A percentile compares a stretch with the other conserved stretches of the same genome.
These are phyloP conservation scores for Rotaria socialis DNA, from an alignment of 2,888 invertebrate species.

Conservation along the genomic window DNA sequence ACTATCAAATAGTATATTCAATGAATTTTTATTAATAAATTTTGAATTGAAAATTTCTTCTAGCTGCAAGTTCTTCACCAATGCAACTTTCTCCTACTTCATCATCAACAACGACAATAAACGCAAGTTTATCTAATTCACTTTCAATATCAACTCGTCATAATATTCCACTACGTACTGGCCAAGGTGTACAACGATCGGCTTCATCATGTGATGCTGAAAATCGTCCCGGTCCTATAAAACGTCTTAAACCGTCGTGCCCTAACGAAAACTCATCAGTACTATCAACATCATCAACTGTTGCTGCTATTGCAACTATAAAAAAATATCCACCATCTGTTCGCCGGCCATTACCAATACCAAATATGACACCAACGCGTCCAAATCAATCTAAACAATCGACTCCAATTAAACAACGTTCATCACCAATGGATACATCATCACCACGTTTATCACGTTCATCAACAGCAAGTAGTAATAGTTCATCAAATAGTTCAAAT, in stretches of 20 bases:
- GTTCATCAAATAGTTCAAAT: constrained; percentile 6
- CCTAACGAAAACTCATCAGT: background rate
- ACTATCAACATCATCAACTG: background rate
- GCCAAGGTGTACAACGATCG: background rate
- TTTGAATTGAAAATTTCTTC: background rate
- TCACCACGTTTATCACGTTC: constrained; percentile 21
- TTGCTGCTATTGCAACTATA: background rate
- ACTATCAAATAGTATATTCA: background rate
- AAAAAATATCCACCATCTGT: constrained; percentile 13
- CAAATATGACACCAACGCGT: background rate
- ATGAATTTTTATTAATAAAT: background rate
- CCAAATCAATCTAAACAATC: background rate
- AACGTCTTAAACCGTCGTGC: constrained; percentile 23
- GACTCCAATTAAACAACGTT: constrained; percentile 1
- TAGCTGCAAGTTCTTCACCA: constrained; percentile 10
- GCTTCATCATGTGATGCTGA: constrained; percentile 16
- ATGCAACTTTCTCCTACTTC: constrained; percentile 33
- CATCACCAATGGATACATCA: background rate
- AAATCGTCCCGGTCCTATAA: background rate
- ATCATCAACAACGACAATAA: background rate
- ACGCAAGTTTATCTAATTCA: background rate
- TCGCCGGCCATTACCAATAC: background rate
- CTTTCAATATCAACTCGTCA: background rate
- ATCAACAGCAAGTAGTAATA: background rate
- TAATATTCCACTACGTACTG: background rate